These are phyloP conservation scores for Nowickia ferox DNA, from an alignment of 2,888 invertebrate species.

Conservation along the genomic window DNA sequence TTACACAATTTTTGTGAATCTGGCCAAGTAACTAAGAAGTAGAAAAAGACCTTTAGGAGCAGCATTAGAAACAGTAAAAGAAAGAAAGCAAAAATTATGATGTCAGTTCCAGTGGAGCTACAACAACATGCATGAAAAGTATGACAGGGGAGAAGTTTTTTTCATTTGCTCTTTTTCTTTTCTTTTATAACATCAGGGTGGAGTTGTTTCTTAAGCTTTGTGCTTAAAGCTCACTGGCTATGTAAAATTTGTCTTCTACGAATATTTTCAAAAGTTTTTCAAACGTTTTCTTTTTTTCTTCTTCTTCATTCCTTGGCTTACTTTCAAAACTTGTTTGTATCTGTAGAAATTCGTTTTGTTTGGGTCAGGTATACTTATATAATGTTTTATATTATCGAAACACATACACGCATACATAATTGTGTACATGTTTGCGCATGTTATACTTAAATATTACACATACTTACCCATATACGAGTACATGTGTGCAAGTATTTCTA, in stretches of 20 bases:
- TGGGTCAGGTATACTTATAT: constrained; percentile 29
- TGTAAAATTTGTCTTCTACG: not conserved
- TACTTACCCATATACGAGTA: too few relatives aligned
- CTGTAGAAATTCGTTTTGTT: constrained; percentile 31
- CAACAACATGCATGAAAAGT: not conserved
- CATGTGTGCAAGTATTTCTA: not conserved
- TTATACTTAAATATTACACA: constrained; percentile 28
- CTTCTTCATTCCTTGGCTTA: not conserved
- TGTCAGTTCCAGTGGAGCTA: constrained; percentile 21
- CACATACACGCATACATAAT: not conserved
- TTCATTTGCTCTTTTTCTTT: not conserved
- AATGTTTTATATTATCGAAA: not conserved
- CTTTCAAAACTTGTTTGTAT: not conserved
- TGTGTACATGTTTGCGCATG: constrained; percentile 53
- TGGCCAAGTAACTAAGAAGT: constrained; percentile 37
- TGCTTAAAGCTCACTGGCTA: constrained; percentile 47
- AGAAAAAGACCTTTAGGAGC: constrained; percentile 34
- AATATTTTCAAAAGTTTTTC: constrained; percentile 34
- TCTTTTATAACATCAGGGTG: constrained; percentile 40
- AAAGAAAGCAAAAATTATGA: constrained; percentile 17
- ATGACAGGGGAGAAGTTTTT: constrained; percentile 14
- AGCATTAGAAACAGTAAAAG: not conserved
- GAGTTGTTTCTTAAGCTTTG: constrained; percentile 56
- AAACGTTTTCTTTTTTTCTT: not conserved
- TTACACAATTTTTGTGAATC: constrained; percentile 28